A percentile compares a stretch with the other conserved stretches of the same genome.
Conservation (phyloP, 2,113 vertebrate genomes). For the Vulpes ferrilata region DNA sequence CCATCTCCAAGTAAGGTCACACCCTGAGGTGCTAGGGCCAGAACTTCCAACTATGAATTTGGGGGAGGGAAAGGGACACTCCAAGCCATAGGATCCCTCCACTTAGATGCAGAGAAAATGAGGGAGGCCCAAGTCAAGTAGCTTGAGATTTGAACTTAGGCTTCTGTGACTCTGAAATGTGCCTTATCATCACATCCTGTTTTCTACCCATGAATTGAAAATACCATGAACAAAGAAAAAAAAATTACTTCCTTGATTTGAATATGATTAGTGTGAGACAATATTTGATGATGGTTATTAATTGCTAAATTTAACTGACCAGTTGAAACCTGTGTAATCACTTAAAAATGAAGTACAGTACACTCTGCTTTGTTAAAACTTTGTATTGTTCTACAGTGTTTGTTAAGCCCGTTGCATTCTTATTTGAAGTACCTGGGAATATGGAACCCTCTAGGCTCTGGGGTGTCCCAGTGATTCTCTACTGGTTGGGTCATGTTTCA, state of each 20-base stretch:
- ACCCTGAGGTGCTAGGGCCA: neutral
- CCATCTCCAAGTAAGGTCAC: neutral
- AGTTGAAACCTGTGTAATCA: neutral
- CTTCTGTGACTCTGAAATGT: neutral
- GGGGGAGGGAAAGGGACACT: neutral
- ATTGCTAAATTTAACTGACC: slow-evolving; percentile 55
- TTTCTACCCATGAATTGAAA: slow-evolving; percentile 33
- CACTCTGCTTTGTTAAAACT: neutral
- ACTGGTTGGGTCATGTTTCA: neutral
- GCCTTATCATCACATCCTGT: slow-evolving; percentile 35
- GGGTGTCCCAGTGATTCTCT: neutral
- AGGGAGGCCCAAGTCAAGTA: neutral
- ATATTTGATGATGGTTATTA: slow-evolving; percentile 34
- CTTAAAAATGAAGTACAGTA: neutral
- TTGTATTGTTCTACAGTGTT: neutral
- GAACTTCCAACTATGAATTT: neutral
- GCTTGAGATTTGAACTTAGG: neutral
- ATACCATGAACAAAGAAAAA: neutral
- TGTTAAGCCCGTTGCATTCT: neutral
- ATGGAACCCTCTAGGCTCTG: neutral
- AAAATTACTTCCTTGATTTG: slow-evolving; percentile 19
- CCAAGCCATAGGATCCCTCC: neutral
- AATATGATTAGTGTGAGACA: slow-evolving; percentile 35
- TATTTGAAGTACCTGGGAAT: neutral
- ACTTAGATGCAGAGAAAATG: neutral